Evolutionary conservation across 2,113 vertebrate genomes (phyloP), one percentile per base, ranked within the genome.

Genomic region (Cyanistes caeruleus): DNA sequence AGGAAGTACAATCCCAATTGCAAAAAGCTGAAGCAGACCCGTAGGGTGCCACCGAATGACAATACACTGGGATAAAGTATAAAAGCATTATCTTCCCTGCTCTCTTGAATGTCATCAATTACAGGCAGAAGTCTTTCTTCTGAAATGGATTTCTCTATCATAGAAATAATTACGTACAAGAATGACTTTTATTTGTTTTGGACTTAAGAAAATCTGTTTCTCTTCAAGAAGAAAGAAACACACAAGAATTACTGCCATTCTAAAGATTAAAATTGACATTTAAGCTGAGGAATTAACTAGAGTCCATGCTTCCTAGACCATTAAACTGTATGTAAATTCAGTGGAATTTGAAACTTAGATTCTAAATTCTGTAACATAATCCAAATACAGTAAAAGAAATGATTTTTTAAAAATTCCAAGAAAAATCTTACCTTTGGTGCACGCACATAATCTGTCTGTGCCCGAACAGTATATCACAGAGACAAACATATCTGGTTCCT

Each of bases 381-480:
- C 16, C 52, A 88, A 89, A 84, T 13, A 60, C n/a, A 60, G 27
- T 46, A 33, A 90, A 78, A 39, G 4, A 39, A 39, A 39, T 39
- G 11, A 39, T 39, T 39, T 39, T 39, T 39, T 39, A 39, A 39
- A 39, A 39, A 39, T 39, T 39, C 12, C 39, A 39, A 39, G 62
- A 23, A 60, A 80, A 12, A 39, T 89, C 98, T 99, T 97, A 99
- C 99, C 99, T 99, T 99, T 99, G 86, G 99, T 99, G 98, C 99
- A 99, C 8, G 99, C 99, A 98, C 99, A 99, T 87, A 99, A 98
- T 96, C 99, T 99, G 98, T 99, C 99, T 33, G 99, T 99, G 97
- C 99, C 99, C 52, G 99, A 99, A 98, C 99, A 99, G 97, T 99
- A 99, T 83, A 99, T 99, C 87, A 99, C 99, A 83, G 99, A 99